Percentiles rank a stretch among this genome's conserved stretches.
Conservation (phyloP, 2,888 invertebrate species). For the Drosophila birchii region DNA sequence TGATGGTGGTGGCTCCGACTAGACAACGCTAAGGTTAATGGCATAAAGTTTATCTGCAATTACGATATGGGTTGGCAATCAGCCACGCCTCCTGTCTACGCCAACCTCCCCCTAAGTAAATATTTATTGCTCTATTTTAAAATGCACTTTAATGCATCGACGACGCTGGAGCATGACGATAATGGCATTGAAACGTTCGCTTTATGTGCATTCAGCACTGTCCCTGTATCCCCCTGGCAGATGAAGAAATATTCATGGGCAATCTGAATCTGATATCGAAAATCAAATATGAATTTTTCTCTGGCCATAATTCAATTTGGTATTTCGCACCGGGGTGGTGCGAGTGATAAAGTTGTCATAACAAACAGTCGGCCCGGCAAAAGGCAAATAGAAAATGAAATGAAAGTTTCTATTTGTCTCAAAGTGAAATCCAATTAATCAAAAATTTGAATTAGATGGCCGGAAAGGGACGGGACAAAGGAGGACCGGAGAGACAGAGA, state of each 20-base stretch:
- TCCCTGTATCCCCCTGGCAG: background rate
- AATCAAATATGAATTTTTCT: constrained; percentile 51
- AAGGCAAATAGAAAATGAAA: constrained; percentile 46
- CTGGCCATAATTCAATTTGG: constrained; percentile 66
- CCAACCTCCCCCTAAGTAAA: constrained; percentile 49
- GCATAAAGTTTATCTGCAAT: constrained; percentile 80
- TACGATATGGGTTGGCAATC: constrained; percentile 72
- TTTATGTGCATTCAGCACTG: constrained; percentile 20
- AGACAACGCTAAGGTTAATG: constrained; percentile 76
- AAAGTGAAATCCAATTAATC: constrained; percentile 75
- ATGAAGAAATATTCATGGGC: constrained; percentile 1
- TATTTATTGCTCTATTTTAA: constrained; percentile 75
- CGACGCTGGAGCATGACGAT: constrained; percentile 29
- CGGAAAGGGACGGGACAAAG: background rate
- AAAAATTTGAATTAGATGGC: constrained; percentile 51
- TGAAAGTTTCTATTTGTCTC: constrained; percentile 72
- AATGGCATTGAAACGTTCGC: constrained; percentile 35
- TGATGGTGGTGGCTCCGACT: constrained; percentile 31
- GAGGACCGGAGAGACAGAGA: background rate
- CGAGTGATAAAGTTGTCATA: constrained; percentile 60
- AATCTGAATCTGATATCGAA: constrained; percentile 11
- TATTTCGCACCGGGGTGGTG: constrained; percentile 16
- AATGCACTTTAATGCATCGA: constrained; percentile 69
- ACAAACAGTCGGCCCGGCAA: constrained; percentile 61
- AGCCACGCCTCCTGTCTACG: constrained; percentile 30